Evolutionary conservation across 2,797 vertebrate species (phyloP).

Genomic region (Arnoldichthys spilopterus): DNA sequence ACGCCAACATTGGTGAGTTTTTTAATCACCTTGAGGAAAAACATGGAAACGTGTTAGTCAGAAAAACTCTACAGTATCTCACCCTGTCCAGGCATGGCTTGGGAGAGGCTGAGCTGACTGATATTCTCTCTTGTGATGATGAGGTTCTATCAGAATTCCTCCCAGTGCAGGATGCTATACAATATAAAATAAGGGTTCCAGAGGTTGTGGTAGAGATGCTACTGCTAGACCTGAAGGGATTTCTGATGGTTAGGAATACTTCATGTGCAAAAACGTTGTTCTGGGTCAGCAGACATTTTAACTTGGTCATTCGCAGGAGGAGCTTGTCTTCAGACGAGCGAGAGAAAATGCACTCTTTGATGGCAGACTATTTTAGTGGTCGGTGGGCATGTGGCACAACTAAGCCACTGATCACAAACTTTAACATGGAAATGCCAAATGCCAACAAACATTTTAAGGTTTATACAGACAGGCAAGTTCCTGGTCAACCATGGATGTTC

Average conservation of each 20-base stretch:
- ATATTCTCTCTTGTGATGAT: slow-evolving; percentile 74
- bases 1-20: slow-evolving; percentile 71
- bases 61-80: slow-evolving; percentile 71
- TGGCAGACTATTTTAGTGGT: slow-evolving; percentile 77
- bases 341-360: slow-evolving; percentile 65
- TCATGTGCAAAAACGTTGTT: slow-evolving; percentile 67
- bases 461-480: slow-evolving; percentile 63
- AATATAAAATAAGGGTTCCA: slow-evolving; percentile 60
- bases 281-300: slow-evolving; percentile 80
- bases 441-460: slow-evolving; percentile 21
- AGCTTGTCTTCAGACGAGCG: slow-evolving; percentile 65
- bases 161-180: slow-evolving; percentile 5
- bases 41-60: slow-evolving; percentile 71
- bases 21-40: slow-evolving; percentile 75
- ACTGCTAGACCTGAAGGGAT: slow-evolving; percentile 74
- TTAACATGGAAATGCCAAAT: slow-evolving; percentile 15
- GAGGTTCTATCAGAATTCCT: slow-evolving; percentile 57
- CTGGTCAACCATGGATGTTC: slow-evolving; percentile 73
- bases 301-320: slow-evolving; percentile 69
- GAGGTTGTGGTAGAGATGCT: slow-evolving; percentile 75
- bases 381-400: slow-evolving; percentile 62
- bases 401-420: slow-evolving; percentile 58
- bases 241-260: slow-evolving; percentile 67
- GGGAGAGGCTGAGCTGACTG: slow-evolving; percentile 75
- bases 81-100: slow-evolving; percentile 76